Percentiles rank a stretch among this genome's conserved stretches.
phyloP scores from a whole-genome alignment of 2,888 invertebrate genomes.

The Meloe dianella region DNA sequence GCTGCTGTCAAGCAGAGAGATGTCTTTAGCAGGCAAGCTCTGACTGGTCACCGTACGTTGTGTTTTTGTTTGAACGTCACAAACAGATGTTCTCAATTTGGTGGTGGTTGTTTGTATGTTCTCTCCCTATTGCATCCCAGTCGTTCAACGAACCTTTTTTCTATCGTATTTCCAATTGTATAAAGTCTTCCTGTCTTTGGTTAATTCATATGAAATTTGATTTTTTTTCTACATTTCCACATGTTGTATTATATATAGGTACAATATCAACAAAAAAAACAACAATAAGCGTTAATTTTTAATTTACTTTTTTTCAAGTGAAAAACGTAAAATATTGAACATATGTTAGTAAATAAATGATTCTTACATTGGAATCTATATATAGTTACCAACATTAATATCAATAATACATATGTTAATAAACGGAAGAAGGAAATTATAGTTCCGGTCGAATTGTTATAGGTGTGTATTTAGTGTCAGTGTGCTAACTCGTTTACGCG shows the following conservation, averaged over 20 bases:
- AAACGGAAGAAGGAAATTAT: slow-evolving; percentile 49
- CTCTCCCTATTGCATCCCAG: slow-evolving; percentile 45
- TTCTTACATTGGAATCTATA: background rate
- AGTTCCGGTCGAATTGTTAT: slow-evolving; percentile 45
- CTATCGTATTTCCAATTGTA: slow-evolving; percentile 5
- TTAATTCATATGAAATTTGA: background rate
- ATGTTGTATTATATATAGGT: background rate
- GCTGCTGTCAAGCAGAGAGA: slow-evolving; percentile 42
- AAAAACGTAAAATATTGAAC: no score
- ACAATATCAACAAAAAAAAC: no score
- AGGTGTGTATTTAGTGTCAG: slow-evolving; percentile 44
- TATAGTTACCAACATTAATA: background rate
- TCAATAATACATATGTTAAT: slow-evolving; percentile 44
- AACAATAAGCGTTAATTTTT: background rate
- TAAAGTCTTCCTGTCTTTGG: background rate
- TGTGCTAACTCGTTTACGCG: slow-evolving; percentile 46
- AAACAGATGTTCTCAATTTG: slow-evolving; percentile 61
- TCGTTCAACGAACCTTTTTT: slow-evolving; percentile 2
- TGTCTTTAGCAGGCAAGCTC: slow-evolving; percentile 57
- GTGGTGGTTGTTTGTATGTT: slow-evolving; percentile 53
- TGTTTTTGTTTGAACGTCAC: slow-evolving; percentile 62
- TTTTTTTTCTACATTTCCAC: background rate
- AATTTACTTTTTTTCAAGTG: no score
- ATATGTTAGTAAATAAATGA: background rate
- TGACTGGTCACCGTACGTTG: slow-evolving; percentile 56